Evolutionary conservation across 1,140 invertebrate species (phyloP).

Genomic region (Zaprionus kolodkinae): DNA sequence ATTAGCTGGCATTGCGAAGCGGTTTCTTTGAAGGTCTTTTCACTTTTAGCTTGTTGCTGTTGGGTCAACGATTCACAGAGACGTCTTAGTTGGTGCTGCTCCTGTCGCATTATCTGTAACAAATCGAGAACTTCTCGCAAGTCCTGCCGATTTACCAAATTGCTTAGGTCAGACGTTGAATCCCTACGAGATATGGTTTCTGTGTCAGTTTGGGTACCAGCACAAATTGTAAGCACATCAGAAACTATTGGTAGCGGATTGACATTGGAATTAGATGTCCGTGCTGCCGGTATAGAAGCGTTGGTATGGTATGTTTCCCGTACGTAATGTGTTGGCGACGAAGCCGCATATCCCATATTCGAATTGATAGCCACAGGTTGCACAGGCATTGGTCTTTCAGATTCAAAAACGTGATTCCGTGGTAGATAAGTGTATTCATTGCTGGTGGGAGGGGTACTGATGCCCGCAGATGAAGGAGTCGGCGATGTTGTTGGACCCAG

Average conservation of each 20-base stretch:
- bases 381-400: conserved; percentile 2
- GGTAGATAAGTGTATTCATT: conserved; percentile 57
- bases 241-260: neutral
- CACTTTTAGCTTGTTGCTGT: conserved; percentile 24
- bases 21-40: conserved; percentile 43
- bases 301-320: conserved; percentile 30
- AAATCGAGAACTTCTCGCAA: conserved; percentile 32
- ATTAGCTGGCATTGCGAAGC: conserved; percentile 59
- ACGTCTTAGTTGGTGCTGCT: conserved; percentile 57
- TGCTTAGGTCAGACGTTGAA: conserved; percentile 26
- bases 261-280: conserved; percentile 18
- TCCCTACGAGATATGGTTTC: conserved; percentile 12
- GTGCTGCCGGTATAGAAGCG: conserved; percentile 12
- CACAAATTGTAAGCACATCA: conserved; percentile 78
- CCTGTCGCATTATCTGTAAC: conserved; percentile 55
- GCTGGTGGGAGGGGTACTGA: conserved; percentile 14
- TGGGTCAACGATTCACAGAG: conserved; percentile 50
- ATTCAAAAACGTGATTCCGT: conserved; percentile 33
- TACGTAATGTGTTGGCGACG: conserved; percentile 9
- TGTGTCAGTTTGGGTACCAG: conserved; percentile 72
- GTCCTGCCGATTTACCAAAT: conserved; percentile 55
- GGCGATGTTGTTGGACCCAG: conserved; percentile 50
- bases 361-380: conserved; percentile 3
- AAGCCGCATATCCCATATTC: conserved; percentile 26
- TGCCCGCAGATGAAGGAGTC: neutral